Evolutionary conservation across 2,888 invertebrate species (phyloP).

Genomic region (Strigamia maritima): DNA sequence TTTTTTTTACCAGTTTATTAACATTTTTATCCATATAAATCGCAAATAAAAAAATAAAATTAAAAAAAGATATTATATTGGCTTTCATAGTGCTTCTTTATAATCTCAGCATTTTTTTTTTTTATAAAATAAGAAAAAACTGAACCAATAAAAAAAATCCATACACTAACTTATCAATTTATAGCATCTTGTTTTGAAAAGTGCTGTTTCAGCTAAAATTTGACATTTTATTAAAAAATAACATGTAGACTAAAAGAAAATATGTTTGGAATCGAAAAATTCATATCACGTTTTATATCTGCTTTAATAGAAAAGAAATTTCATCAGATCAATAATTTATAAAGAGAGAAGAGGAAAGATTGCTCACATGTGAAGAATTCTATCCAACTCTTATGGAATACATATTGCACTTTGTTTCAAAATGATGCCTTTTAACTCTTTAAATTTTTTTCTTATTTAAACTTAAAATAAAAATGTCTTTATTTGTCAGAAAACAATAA

Average conservation of each 20-base stretch:
- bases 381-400: neutral
- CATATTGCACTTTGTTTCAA: neutral
- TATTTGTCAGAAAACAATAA: neutral
- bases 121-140: neutral
- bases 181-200: neutral
- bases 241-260: no score
- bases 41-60: no score
- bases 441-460: neutral
- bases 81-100: no score
- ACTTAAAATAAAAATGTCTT: neutral
- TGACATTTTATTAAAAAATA: neutral
- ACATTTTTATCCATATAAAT: no score
- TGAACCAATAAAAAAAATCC: neutral
- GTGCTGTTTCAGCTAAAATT: neutral
- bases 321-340: neutral
- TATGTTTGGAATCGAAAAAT: neutral
- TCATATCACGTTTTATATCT: neutral
- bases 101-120: no score
- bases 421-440: neutral
- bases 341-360: neutral
- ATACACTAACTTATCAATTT: neutral
- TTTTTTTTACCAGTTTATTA: no score
- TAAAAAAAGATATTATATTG: no score
- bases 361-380: neutral
- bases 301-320: neutral